phyloP scores from a whole-genome alignment of 1,140 invertebrate species.

The Phymorhynchus buccinoides region DNA sequence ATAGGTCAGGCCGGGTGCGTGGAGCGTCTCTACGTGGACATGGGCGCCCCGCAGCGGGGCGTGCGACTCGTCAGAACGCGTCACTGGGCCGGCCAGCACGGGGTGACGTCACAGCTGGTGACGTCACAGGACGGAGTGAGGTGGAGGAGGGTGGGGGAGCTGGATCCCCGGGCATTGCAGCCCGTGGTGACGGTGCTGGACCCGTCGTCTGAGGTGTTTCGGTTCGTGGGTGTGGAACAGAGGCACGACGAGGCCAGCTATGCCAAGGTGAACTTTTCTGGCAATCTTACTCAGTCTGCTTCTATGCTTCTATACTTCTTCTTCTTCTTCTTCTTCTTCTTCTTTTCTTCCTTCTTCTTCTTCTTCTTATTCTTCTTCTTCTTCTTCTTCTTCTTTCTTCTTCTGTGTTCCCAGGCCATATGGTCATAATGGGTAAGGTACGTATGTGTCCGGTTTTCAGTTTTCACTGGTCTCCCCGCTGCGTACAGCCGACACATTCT shows the following conservation, averaged over 20 bases:
- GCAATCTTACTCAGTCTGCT: too few species aligned
- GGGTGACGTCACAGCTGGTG: conserved; percentile 38
- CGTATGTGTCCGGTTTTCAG: too few species aligned
- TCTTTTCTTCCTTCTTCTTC: too few species aligned
- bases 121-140: conserved; percentile 45
- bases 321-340: too few species aligned
- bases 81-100: conserved; percentile 55
- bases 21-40: conserved; percentile 50
- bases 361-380: too few species aligned
- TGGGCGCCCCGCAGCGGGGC: conserved; percentile 36
- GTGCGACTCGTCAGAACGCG: conserved; percentile 51
- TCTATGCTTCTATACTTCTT: too few species aligned
- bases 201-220: background rate
- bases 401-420: too few species aligned
- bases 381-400: too few species aligned
- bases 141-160: conserved; percentile 36
- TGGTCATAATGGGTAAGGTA: too few species aligned
- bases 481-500: too few species aligned
- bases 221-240: conserved; percentile 51
- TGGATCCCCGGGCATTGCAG: conserved; percentile 54
- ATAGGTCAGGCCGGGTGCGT: conserved; percentile 47
- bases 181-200: conserved; percentile 37
- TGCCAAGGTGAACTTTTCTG: conserved; percentile 45
- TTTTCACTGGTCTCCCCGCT: too few species aligned
- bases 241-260: conserved; percentile 39